Evolutionary conservation across 2,888 invertebrate genomes (phyloP), one percentile per base, ranked within the genome.

Genomic region (Drosophila basisetae): DNA sequence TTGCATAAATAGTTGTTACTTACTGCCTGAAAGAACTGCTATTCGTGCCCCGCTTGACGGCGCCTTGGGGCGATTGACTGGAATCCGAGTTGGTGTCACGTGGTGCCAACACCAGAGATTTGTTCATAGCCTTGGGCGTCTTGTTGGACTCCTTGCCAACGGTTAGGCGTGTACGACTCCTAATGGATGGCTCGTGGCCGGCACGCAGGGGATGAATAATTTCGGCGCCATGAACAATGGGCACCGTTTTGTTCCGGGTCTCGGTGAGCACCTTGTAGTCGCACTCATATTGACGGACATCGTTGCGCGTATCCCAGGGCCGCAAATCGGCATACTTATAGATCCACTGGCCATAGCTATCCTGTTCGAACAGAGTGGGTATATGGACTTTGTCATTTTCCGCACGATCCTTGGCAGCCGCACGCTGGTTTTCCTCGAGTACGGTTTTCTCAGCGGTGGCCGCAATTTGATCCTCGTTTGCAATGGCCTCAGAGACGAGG

Each of bases 381-480:
- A 94, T 83, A 97, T 98, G 97, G 9, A 96, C 95, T 4, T 95
- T 94, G 61, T 95, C 94, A 77, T 94, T 95, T 1, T 94, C 94
- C 83, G 95, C 95, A 5, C 97, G 94, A 72, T 96, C 96, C 86
- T 96, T 96, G 0, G 97, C 96, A 0, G 96, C 94, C 22, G 94
- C 94, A 9, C 98, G 94, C 92, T 98, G 98, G 1, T 96, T 96
- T 92, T 98, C 98, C 90, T 99, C 99, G 56, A 99, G 94, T 50
- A 96, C 94, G 0, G 97, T 98, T 94, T 99, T 99, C 91, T 98
- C 97, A 69, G 97, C 97, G 0, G 99, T 99, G 0, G 99, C 99
- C 2, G 96, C 96, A 35, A 96, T 95, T 94, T 97, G 97, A 94
- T 99, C 98, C 69, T 97, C 97, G 16, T 95, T 94, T 30, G 94